phyloP scores from a whole-genome alignment of 2,797 vertebrate genomes.

The Mergus octosetaceus region DNA sequence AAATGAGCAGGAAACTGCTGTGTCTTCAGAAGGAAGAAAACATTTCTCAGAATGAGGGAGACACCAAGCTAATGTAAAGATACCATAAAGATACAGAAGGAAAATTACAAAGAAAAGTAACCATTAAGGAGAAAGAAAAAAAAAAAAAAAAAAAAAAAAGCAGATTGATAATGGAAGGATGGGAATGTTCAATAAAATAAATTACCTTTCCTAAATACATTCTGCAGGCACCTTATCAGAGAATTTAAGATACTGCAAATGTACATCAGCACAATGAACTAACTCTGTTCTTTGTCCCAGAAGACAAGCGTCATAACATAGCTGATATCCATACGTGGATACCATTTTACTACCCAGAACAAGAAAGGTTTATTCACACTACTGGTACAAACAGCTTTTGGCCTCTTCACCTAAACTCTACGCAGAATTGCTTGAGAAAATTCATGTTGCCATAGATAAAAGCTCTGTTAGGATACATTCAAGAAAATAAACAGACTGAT shows the following conservation, averaged over 20 bases:
- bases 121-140: rapidly evolving
- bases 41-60: neutral
- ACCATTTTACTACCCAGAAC: neutral
- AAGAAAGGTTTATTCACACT: neutral
- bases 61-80: neutral
- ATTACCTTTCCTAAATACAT: neutral
- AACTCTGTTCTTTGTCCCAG: neutral
- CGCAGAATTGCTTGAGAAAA: neutral
- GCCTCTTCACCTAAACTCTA: neutral
- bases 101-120: neutral
- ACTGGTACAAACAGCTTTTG: neutral
- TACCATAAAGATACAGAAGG: neutral
- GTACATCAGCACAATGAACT: neutral
- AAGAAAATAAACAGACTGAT: neutral
- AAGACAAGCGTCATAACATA: neutral
- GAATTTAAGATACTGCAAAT: neutral
- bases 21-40: neutral
- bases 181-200: neutral
- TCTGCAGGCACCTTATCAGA: neutral
- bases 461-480: neutral
- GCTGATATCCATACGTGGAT: rapidly evolving
- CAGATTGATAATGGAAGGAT: neutral
- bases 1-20: neutral
- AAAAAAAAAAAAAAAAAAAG: no score
- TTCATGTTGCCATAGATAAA: neutral